phyloP scores from a whole-genome alignment of 2,888 invertebrate genomes.

The Spialia ferax region DNA sequence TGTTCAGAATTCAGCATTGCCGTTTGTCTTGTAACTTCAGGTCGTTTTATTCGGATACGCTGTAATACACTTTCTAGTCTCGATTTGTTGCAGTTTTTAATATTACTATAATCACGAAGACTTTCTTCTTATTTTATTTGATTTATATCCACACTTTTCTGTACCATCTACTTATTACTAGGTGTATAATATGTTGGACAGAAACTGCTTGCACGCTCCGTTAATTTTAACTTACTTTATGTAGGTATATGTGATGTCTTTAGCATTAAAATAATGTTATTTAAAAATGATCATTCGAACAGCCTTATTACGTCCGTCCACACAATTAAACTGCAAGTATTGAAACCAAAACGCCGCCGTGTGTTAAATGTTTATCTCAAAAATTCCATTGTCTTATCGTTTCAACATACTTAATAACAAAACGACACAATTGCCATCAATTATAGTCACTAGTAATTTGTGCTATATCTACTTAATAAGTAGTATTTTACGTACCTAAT shows the following conservation, averaged over 20 bases:
- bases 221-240: neutral
- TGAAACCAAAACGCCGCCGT: neutral
- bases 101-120: constrained; percentile 51
- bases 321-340: constrained; percentile 39
- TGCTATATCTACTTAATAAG: constrained; percentile 57
- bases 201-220: constrained; percentile 41
- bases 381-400: constrained; percentile 7
- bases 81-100: constrained; percentile 70
- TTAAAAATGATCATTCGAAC: constrained; percentile 10
- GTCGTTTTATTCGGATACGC: constrained; percentile 68
- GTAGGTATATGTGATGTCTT: neutral
- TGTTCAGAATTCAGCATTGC: neutral
- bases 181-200: constrained; percentile 1
- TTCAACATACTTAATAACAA: constrained; percentile 5
- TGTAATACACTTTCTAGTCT: constrained; percentile 82
- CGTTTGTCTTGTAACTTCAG: constrained; percentile 46
- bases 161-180: neutral
- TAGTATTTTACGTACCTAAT: constrained; percentile 49
- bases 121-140: neutral
- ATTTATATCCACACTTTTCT: constrained; percentile 9
- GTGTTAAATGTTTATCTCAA: neutral
- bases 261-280: neutral
- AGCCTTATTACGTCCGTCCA: constrained; percentile 79
- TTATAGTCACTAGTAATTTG: constrained; percentile 77
- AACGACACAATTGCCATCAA: constrained; percentile 66